These are phyloP conservation scores for Leptinotarsa lineolata DNA, from an alignment of 1,140 invertebrate species.

Conservation along the genomic window DNA sequence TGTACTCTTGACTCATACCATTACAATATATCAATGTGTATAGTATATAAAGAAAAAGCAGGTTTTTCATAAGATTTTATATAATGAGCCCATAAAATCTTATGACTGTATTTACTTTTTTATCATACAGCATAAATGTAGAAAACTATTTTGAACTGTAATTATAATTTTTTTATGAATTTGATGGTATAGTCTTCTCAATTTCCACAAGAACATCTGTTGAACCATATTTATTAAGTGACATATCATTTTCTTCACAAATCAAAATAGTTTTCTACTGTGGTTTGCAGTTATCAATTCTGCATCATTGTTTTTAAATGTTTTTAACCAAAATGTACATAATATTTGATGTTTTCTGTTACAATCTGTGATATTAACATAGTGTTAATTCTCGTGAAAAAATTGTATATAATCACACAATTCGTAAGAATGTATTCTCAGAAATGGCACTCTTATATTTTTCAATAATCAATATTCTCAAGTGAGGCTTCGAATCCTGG, in stretches of 20 bases:
- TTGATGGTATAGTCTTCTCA: too few species aligned
- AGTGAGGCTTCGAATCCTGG: not conserved
- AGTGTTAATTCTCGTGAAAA: slow-evolving; percentile 3
- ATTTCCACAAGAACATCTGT: too few species aligned
- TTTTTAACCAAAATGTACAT: slow-evolving; percentile 24
- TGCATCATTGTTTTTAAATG: slow-evolving; percentile 18
- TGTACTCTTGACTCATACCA: not conserved
- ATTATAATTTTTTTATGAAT: too few species aligned
- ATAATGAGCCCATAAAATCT: slow-evolving; percentile 47
- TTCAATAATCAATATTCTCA: slow-evolving; percentile 1
- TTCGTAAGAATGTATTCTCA: slow-evolving; percentile 11
- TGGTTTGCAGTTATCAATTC: slow-evolving; percentile 15
- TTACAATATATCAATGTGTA: too few species aligned
- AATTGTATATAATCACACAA: slow-evolving; percentile 20
- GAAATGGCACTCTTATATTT: slow-evolving; percentile 9
- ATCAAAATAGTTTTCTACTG: slow-evolving; percentile 28
- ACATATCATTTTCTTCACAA: slow-evolving; percentile 21
- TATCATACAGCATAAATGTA: not conserved
- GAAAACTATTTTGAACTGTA: not conserved
- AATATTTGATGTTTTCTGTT: slow-evolving; percentile 28
- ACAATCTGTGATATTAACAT: slow-evolving; percentile 40
- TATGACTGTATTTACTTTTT: slow-evolving; percentile 20
- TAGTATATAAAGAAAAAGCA: not conserved
- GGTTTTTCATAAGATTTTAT: slow-evolving; percentile 42
- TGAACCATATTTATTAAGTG: not conserved